Evolutionary conservation across 2,888 invertebrate species (phyloP), one percentile per base, ranked within the genome.

Genomic region (Cerceris rybyensis): DNA sequence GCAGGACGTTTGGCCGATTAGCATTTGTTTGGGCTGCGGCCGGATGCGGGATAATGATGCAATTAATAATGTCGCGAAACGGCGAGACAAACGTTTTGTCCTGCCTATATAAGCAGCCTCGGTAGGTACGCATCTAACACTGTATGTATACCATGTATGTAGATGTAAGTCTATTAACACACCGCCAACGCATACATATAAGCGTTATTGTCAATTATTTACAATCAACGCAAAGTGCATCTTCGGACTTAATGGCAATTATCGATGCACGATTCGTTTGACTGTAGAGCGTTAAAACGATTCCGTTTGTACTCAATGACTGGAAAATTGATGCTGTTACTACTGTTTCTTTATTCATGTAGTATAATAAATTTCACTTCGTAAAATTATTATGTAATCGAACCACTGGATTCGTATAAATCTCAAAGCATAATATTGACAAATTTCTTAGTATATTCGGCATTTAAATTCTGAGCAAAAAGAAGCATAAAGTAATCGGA

Each of bases 31-130:
- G 76, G 74, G 70, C 65, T 46, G 50, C 42, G 67, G 72, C 72
- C 72, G 75, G 72, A 72, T 72, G 57, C 65, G 52, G 70, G 70
- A 75, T 83, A 83, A 83, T 77, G 74, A 70, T 61, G 83, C 76
- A 78, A 81, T 83, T 83, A 83, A 81, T 83, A 83, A 83, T 77
- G 73, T 76, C 83, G 63, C 81, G 79, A 80, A 76, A 77, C 77
- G 68, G 63, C 60, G 77, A 66, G 75, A 77, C 79, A 75, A 74
- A 77, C 78, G 64, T 69, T 73, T 55, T 16, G 49, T 57, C 46
- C 61, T 41, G 69, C 67, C 42, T 54, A 9, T 50, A 13, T n/a
- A 28, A 39, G 58, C 54, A 63, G 46, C 75, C 63, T 76, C 57
- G 57, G 55, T 17, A 17, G 13, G 7, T 39, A 17, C 6, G 55